phyloP scores from a whole-genome alignment of 2,113 vertebrate species.

The Ochotona princeps region DNA sequence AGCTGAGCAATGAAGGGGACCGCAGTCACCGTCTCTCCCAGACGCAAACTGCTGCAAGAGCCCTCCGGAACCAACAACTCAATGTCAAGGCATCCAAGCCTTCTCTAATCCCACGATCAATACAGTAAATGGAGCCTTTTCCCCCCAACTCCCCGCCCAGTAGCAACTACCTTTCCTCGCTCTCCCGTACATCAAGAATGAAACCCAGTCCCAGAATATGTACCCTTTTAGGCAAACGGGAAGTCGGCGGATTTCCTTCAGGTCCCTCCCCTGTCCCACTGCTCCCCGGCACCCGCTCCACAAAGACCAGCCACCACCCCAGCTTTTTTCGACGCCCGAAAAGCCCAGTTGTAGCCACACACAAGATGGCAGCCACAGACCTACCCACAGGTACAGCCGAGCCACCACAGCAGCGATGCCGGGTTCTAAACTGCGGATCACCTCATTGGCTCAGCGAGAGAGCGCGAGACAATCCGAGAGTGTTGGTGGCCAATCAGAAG shows the following conservation, averaged over 20 bases:
- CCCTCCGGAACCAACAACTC: not conserved
- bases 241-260: not conserved
- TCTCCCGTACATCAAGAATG: not conserved
- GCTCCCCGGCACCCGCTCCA: not conserved
- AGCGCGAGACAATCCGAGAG: slow-evolving; percentile 61
- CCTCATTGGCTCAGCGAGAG: slow-evolving; percentile 60
- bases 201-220: not conserved
- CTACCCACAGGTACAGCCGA: slow-evolving; percentile 47
- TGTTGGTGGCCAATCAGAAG: slow-evolving; percentile 44
- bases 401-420: slow-evolving; percentile 29
- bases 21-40: not conserved
- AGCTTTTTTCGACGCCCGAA: too few species aligned
- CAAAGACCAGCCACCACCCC: fast-evolving
- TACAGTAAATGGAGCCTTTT: not conserved
- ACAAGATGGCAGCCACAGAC: slow-evolving; percentile 64
- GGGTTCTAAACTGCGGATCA: not conserved
- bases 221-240: not conserved
- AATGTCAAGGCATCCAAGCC: not conserved
- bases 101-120: not conserved
- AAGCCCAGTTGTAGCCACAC: slow-evolving; percentile 9
- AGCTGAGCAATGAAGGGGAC: not conserved
- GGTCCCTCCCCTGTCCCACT: too few species aligned
- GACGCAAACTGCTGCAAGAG: not conserved
- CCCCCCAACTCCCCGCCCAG: too few species aligned
- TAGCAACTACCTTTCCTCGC: not conserved